These are phyloP conservation scores for Musca vetustissima DNA, from an alignment of 1,140 invertebrate genomes.

Conservation along the genomic window DNA sequence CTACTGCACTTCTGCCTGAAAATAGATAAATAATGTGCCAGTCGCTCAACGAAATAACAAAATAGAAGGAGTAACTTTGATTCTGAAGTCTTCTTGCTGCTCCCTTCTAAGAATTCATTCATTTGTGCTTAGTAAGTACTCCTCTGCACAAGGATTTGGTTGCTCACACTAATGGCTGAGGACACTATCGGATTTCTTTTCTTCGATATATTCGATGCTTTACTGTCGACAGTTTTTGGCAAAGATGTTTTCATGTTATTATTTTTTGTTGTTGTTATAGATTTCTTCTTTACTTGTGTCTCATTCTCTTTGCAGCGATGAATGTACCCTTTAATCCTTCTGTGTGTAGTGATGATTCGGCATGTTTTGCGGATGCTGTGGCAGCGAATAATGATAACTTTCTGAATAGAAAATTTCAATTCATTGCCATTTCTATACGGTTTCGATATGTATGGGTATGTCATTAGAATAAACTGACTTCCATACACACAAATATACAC, in stretches of 20 bases:
- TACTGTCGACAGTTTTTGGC: not conserved
- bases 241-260: not conserved
- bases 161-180: no score
- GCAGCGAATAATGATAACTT: no score
- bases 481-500: no score
- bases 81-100: no score
- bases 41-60: not conserved
- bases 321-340: no score
- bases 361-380: not conserved
- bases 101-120: not conserved
- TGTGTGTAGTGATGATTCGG: slow-evolving; percentile 7
- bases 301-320: no score
- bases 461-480: no score
- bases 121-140: slow-evolving; percentile 17
- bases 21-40: no score
- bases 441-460: no score
- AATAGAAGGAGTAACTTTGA: slow-evolving; percentile 14
- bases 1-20: no score
- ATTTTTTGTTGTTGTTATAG: not conserved
- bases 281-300: not conserved
- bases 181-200: slow-evolving; percentile 2
- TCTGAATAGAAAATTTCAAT: no score
- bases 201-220: not conserved
- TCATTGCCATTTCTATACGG: no score
- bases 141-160: not conserved